Conservation (phyloP, 2,888 invertebrate genomes). For the Cataglyphis albicans region DNA sequence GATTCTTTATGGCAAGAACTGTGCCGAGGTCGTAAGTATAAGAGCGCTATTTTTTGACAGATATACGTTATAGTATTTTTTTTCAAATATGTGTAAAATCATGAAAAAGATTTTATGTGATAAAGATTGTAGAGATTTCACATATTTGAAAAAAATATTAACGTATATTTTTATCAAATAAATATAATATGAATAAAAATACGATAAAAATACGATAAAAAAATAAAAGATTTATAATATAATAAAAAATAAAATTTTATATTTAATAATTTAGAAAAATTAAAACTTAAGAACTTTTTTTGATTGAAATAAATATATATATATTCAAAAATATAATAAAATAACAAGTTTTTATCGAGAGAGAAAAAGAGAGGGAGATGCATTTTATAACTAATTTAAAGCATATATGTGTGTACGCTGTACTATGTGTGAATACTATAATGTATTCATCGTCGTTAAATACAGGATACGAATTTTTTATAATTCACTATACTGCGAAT, state of each 20-base stretch:
- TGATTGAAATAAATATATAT: background rate
- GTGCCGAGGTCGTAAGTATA: background rate
- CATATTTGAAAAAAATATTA: no score
- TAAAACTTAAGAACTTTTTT: background rate
- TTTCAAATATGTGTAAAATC: background rate
- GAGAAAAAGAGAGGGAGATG: background rate
- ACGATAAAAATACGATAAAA: background rate
- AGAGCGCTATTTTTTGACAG: background rate
- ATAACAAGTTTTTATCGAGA: background rate
- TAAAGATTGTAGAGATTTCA: no score
- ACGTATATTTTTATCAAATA: background rate
- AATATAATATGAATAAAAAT: background rate
- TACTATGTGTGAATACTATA: background rate
- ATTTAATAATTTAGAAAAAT: background rate
- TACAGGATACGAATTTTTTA: background rate
- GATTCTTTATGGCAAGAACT: slow-evolving; percentile 15
- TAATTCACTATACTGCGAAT: slow-evolving; percentile 4
- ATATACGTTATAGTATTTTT: background rate
- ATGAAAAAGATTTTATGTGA: no score
- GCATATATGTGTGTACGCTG: background rate
- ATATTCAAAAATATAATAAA: background rate
- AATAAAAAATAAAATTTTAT: background rate
- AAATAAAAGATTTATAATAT: no score
- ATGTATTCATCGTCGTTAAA: background rate
- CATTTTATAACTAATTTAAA: background rate